Evolutionary conservation across 2,113 vertebrate genomes (phyloP).

Genomic region (Macroglossus sobrinus): DNA sequence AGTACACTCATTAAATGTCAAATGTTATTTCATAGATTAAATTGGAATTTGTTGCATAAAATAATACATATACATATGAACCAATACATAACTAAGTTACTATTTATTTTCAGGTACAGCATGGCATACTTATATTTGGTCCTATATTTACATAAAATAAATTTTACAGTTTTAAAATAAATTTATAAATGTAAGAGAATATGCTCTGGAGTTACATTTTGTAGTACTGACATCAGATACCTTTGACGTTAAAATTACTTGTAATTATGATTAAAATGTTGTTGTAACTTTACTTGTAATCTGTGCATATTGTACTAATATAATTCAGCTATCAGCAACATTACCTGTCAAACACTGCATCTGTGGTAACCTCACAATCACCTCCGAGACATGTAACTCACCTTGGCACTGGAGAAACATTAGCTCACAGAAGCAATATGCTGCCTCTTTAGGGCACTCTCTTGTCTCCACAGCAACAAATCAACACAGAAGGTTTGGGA

Average conservation of each 20-base stretch:
- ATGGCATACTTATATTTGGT: conserved; percentile 25
- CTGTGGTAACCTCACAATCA: conserved; percentile 46
- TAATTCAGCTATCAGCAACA: conserved; percentile 38
- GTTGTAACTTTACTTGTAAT: background rate
- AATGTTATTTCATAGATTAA: conserved; percentile 6
- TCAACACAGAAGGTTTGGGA: conserved; percentile 14
- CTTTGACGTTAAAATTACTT: conserved; percentile 28
- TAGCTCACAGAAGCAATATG: background rate
- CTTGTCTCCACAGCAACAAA: conserved; percentile 69
- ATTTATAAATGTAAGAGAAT: background rate
- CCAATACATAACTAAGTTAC: background rate
- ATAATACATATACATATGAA: background rate
- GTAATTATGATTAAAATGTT: conserved; percentile 33
- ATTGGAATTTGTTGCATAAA: background rate
- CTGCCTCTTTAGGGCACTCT: background rate
- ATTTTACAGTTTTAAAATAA: conserved; percentile 37
- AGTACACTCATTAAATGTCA: background rate
- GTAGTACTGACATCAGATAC: background rate
- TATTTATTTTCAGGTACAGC: conserved; percentile 30
- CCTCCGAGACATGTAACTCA: conserved; percentile 55
- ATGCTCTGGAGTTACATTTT: conserved; percentile 34
- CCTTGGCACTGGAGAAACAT: background rate
- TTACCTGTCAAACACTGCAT: conserved; percentile 31
- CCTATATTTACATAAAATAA: conserved; percentile 4
- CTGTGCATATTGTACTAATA: conserved; percentile 51